phyloP scores from a whole-genome alignment of 2,113 vertebrate genomes.

The Paracanthobrama guichenoti region DNA sequence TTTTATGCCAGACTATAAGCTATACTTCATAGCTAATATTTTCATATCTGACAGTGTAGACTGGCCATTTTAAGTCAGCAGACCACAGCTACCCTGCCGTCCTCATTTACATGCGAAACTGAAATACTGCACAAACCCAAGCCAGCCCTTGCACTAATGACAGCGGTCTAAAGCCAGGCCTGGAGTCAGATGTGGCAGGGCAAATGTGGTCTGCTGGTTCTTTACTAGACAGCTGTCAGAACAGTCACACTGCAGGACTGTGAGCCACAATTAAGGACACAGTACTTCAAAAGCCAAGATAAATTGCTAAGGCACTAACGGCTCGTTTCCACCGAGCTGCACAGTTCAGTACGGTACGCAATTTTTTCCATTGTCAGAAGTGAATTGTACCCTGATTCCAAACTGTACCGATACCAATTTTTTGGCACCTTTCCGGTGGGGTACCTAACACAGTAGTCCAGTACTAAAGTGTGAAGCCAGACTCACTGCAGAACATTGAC shows the following conservation, averaged over 20 bases:
- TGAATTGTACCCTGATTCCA: too few species aligned
- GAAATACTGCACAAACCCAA: not conserved
- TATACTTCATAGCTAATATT: not conserved
- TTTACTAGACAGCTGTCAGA: slow-evolving; percentile 7
- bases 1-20: not conserved
- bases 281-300: not conserved
- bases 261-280: not conserved
- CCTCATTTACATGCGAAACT: not conserved
- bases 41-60: not conserved
- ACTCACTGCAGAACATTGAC: too few species aligned
- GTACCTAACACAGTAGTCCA: too few species aligned
- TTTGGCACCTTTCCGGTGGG: too few species aligned
- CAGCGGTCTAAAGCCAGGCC: not conserved
- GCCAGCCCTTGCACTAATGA: not conserved
- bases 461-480: too few species aligned
- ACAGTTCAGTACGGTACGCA: too few species aligned
- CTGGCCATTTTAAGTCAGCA: not conserved
- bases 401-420: too few species aligned
- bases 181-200: not conserved
- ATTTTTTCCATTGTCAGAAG: too few species aligned
- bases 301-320: not conserved
- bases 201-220: not conserved
- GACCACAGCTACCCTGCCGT: not conserved
- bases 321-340: too few species aligned
- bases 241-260: not conserved